A percentile compares a stretch with the other conserved stretches of the same genome.
phyloP scores from a whole-genome alignment of 2,113 vertebrate species.

The Phyllostomus hastatus region DNA sequence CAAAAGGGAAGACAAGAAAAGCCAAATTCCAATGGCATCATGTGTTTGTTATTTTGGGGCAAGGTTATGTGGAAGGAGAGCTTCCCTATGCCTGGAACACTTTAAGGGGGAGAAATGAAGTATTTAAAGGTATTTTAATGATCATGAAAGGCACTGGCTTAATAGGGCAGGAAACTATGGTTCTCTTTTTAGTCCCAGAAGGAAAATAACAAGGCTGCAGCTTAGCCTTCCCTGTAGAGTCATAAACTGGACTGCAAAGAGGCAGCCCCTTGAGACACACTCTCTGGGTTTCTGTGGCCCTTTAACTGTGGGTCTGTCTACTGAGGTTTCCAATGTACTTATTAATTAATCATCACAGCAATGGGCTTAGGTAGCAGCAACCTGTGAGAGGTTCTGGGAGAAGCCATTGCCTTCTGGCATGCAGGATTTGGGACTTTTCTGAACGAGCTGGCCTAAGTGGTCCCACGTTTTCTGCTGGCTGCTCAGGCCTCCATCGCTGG shows the following conservation, averaged over 20 bases:
- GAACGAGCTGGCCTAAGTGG: neutral
- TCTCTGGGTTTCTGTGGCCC: conserved; percentile 43
- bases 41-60: conserved; percentile 72
- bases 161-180: conserved; percentile 74
- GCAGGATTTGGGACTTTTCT: neutral
- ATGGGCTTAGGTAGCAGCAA: conserved; percentile 16
- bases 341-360: conserved; percentile 57
- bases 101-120: conserved; percentile 70
- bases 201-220: conserved; percentile 72
- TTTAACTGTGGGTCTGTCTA: conserved; percentile 61
- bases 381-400: neutral
- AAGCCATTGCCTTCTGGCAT: neutral
- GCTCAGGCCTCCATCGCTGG: neutral
- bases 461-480: neutral
- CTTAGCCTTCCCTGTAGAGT: conserved; percentile 67
- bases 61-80: conserved; percentile 72
- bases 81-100: conserved; percentile 65
- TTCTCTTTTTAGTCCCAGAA: conserved; percentile 75
- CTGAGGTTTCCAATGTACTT: conserved; percentile 48
- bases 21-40: conserved; percentile 67
- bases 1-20: conserved; percentile 63
- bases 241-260: conserved; percentile 75
- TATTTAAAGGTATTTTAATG: conserved; percentile 79
- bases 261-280: conserved; percentile 66
- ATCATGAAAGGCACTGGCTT: conserved; percentile 73